Percentiles rank a stretch among this genome's conserved stretches.
These are phyloP conservation scores for Gallinago undulata DNA, from an alignment of 2,113 vertebrate genomes.

Conservation along the genomic window DNA sequence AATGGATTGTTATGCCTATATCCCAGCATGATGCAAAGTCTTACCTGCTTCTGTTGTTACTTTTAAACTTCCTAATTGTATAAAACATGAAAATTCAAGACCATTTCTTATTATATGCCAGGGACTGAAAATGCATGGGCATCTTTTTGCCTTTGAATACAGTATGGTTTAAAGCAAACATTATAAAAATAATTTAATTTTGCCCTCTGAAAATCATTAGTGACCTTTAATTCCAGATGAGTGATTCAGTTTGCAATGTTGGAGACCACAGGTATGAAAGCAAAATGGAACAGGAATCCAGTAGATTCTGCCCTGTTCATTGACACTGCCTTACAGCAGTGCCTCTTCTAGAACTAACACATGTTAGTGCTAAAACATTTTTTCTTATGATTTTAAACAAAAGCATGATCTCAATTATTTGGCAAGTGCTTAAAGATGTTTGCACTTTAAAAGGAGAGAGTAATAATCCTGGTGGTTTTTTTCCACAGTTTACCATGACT, in stretches of 20 bases:
- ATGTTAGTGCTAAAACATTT: background rate
- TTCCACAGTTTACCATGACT: background rate
- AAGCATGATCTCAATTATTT: constrained; percentile 11
- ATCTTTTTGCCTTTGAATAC: background rate
- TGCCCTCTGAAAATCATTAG: background rate
- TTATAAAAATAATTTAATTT: background rate
- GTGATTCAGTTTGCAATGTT: background rate
- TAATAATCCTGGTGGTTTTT: background rate
- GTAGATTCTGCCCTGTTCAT: background rate
- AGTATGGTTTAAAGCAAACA: background rate
- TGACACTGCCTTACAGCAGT: background rate
- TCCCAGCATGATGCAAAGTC: background rate
- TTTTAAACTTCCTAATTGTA: background rate
- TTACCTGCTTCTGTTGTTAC: background rate
- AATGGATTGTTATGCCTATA: background rate
- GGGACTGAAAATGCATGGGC: background rate
- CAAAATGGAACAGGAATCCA: background rate
- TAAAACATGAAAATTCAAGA: background rate
- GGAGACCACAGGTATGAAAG: background rate
- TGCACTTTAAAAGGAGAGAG: background rate
- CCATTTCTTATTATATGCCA: background rate
- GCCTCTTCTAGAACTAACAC: background rate
- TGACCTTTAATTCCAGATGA: background rate
- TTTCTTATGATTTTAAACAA: constrained; percentile 8
- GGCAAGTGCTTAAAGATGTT: background rate